Evolutionary conservation across 2,113 vertebrate species (phyloP).

Genomic region (Pygoscelis antarcticus): DNA sequence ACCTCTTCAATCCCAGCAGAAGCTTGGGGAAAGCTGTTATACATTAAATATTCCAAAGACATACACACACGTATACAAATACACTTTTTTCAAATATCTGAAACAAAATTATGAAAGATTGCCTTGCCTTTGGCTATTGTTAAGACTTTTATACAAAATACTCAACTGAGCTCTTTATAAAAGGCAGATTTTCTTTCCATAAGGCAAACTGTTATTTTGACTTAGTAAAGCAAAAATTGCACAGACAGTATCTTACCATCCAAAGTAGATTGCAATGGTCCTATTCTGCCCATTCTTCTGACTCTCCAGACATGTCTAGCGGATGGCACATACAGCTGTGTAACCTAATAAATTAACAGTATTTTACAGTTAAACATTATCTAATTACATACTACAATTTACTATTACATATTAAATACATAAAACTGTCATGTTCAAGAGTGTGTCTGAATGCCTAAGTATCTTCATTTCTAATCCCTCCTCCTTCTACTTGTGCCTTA

Average conservation of each 20-base stretch:
- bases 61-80: not conserved
- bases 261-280: constrained; percentile 92
- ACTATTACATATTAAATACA: not conserved
- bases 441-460: not conserved
- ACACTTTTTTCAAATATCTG: not conserved
- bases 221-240: not conserved
- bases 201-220: not conserved
- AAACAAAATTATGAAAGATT: not conserved
- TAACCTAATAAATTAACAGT: constrained; percentile 80
- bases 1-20: not conserved
- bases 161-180: not conserved
- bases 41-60: not conserved
- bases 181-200: not conserved
- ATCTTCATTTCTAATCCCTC: not conserved
- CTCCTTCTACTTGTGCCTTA: not conserved
- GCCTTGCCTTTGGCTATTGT: not conserved
- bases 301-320: constrained; percentile 93
- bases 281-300: constrained; percentile 94
- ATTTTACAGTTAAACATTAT: not conserved
- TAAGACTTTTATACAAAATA: not conserved
- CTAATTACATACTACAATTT: not conserved
- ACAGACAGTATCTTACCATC: constrained; percentile 80
- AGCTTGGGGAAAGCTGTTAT: not conserved
- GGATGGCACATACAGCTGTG: constrained; percentile 94
- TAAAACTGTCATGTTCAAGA: not conserved